Base-by-base conservation (phyloP, 2,888 invertebrate genomes). In the Orchesellides sinensis region DNA sequence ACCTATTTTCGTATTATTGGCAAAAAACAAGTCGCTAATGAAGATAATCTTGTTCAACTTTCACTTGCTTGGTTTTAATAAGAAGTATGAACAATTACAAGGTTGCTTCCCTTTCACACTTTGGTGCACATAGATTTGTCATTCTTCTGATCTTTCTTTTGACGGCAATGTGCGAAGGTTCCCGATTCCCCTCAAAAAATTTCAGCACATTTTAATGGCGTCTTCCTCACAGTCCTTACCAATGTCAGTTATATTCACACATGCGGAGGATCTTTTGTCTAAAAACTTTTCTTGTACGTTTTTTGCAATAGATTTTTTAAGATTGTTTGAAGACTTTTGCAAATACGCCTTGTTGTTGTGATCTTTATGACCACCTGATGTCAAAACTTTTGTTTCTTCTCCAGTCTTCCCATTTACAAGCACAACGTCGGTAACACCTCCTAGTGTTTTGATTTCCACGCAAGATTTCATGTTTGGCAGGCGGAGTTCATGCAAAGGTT, bases 401-500 rank as follows among this genome's bases (percentile, higher is more conserved):
- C 59, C 56, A 68, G 66, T 47, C 54, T 45, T 68, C 8, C 77
- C 77, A 27, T 68, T 59, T 1, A 77, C 77, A 0, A 77, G 32
- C 3, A 77, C 78, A 1, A 78, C 35, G 23, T 78, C 63, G 4
- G 70, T 63, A 25, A 70, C 61, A 19, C 70, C 70, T 12, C 74
- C 74, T 8, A 56, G 17, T 4, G 74, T 68, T 56, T 82, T 77
- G 23, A 84, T 82, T 32, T 81, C 84, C 17, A 84, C 77, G n/a
- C 61, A 72, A 6, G 81, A 74, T 14, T 52, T 54, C 61, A 75
- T 45, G 21, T 80, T 80, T 72, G 54, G 68, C 23, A 61, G 10
- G 23, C 1, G 23, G 29, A 29, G 45, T 47, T 29, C 14, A 49
- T 27, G 0, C 19, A 32, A n/a, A 61, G 17, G 25, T 47, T 72